phyloP scores from a whole-genome alignment of 2,888 invertebrate species.

The Exocentrus adspersus region DNA sequence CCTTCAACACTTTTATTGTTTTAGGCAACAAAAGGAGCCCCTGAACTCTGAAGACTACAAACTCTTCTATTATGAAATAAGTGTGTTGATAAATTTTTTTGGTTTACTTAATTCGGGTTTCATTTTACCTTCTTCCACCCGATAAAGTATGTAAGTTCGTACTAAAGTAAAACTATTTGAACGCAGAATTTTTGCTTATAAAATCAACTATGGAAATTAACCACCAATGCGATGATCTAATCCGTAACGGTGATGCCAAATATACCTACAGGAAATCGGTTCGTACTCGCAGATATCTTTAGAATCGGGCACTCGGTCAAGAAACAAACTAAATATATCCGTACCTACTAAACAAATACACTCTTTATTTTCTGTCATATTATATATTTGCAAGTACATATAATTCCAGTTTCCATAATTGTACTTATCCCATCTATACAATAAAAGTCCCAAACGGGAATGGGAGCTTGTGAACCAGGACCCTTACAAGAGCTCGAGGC shows the following conservation, averaged over 20 bases:
- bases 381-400: too few relatives aligned
- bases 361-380: too few relatives aligned
- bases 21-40: constrained; percentile 20
- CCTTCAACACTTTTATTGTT: not conserved
- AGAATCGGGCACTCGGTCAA: not conserved
- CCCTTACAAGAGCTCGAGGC: too few relatives aligned
- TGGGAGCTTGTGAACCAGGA: too few relatives aligned
- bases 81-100: constrained; percentile 7
- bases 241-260: not conserved
- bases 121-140: too few relatives aligned
- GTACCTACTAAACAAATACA: too few relatives aligned
- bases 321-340: not conserved
- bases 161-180: too few relatives aligned
- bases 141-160: too few relatives aligned
- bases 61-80: not conserved
- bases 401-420: too few relatives aligned
- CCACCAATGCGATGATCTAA: not conserved
- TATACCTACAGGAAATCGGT: not conserved
- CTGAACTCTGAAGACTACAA: not conserved
- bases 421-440: too few relatives aligned
- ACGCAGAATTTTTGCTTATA: too few relatives aligned
- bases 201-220: not conserved
- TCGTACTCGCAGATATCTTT: not conserved
- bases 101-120: not conserved
- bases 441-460: too few relatives aligned